Base-by-base conservation (phyloP, 2,888 invertebrate genomes). In the Poecilus cupreus region DNA sequence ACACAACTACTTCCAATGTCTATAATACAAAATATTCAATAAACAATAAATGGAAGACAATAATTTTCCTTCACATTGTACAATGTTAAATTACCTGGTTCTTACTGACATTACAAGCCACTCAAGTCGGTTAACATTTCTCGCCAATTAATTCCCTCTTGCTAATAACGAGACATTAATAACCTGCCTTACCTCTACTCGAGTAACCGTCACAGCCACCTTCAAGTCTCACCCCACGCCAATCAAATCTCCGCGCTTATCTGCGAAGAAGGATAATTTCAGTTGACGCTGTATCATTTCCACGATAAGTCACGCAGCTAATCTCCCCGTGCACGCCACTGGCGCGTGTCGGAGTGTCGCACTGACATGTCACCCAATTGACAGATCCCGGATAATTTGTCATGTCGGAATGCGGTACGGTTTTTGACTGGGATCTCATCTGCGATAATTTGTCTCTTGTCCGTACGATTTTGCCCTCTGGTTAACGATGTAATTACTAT, bases 301-400 rank as follows among this genome's bases (percentile, higher is more conserved):
- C 11, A 18, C 54, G 54, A 54, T 54, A 60, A 24, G 60, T 60
- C 60, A 60, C 26, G 60, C 54, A 20, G 54, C 22, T 54, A 54
- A 54, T 54, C 54, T 20, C 20, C 54, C 18, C 18, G 54, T 18
- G 54, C 54, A 54, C 54, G 54, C 18, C 54, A 54, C 54, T 54
- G 54, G 54, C 54, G 54, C 54, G 5, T 54, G 54, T 49, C 49
- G 18, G 43, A 10, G 11, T 43, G 43, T 49, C 49, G 8, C 60
- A 24, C n/a, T 60, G 60, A 24, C 60, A 24, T 26, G 60, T 60
- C 60, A 54, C 18, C 20, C 10, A 60, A 79, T 79, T 79, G 79
- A 79, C 79, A 79, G 79, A 68, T 79, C 32, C 32, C 11, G 49
- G 70, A 79, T 79, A 79, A 79, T 79, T 79, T 79, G 79, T 79